Conservation (phyloP, 2,797 vertebrate species). For the Anomalospiza imberbis region DNA sequence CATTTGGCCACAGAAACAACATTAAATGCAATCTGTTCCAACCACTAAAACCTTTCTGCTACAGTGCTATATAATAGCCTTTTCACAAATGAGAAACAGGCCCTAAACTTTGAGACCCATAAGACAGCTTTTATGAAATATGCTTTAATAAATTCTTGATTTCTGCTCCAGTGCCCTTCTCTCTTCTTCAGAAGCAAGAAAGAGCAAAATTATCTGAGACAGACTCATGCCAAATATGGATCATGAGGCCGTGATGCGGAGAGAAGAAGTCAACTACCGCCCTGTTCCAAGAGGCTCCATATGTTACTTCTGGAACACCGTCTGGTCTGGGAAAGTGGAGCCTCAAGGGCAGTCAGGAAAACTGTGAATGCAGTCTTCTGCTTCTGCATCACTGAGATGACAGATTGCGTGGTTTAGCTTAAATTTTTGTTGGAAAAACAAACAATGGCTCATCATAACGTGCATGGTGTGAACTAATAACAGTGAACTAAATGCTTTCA, state of each 20-base stretch:
- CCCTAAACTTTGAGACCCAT: background rate
- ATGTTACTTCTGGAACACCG: conserved; percentile 54
- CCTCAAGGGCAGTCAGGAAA: conserved; percentile 50
- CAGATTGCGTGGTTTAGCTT: background rate
- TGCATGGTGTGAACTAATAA: background rate
- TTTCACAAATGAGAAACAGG: background rate
- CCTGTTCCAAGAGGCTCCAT: conserved; percentile 55
- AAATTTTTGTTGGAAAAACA: conserved; percentile 57
- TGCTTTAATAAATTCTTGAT: background rate
- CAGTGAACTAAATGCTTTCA: background rate
- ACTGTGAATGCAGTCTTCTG: conserved; percentile 21
- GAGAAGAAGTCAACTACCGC: conserved; percentile 23
- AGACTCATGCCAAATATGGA: conserved; percentile 15
- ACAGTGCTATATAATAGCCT: background rate
- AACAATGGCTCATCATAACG: conserved; percentile 26
- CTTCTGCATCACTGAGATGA: conserved; percentile 9
- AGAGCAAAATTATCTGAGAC: conserved; percentile 1
- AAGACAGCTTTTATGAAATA: background rate
- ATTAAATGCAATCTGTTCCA: conserved; percentile 28
- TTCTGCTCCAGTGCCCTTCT: background rate
- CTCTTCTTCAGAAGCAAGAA: background rate
- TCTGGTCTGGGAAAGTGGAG: conserved; percentile 48
- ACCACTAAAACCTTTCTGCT: conserved; percentile 15
- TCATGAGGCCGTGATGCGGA: background rate
- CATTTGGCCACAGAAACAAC: background rate